Percentiles rank a stretch among this genome's conserved stretches.
These are phyloP conservation scores for Volucella inanis DNA, from an alignment of 2,888 invertebrate genomes.

Conservation along the genomic window DNA sequence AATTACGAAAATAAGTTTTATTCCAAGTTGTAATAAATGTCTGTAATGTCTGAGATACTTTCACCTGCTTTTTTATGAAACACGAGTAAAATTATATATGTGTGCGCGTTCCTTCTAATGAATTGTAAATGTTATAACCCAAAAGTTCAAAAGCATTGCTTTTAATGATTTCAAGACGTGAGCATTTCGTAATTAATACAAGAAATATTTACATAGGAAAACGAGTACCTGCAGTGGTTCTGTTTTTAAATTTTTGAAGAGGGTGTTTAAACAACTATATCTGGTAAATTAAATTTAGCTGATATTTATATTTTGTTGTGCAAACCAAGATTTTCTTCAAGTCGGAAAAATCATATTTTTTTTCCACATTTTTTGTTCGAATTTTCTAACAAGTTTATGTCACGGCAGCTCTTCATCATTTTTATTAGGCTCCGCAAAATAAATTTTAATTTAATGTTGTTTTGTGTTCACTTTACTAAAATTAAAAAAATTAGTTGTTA, in stretches of 20 bases:
- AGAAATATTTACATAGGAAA: constrained; percentile 14
- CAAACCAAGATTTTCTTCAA: too few relatives aligned
- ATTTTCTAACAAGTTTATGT: too few relatives aligned
- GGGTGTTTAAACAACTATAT: too few relatives aligned
- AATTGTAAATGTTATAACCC: constrained; percentile 59
- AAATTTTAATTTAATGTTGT: too few relatives aligned
- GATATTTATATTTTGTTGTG: too few relatives aligned
- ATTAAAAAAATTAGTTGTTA: too few relatives aligned
- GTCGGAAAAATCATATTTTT: too few relatives aligned
- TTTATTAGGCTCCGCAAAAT: too few relatives aligned
- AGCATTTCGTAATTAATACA: constrained; percentile 37
- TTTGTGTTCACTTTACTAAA: too few relatives aligned
- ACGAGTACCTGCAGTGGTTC: not conserved
- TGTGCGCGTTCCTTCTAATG: constrained; percentile 8
- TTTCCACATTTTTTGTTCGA: too few relatives aligned
- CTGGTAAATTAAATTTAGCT: too few relatives aligned
- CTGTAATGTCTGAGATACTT: not conserved
- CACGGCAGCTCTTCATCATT: too few relatives aligned
- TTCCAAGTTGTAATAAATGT: not conserved
- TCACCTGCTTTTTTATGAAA: not conserved
- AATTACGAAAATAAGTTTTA: not conserved
- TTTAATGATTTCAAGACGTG: constrained; percentile 28
- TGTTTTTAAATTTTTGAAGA: not conserved
- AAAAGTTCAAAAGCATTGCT: constrained; percentile 32
- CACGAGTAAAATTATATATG: not conserved